These are phyloP conservation scores for Centropyge bicolor DNA, from an alignment of 2,797 vertebrate species.

Conservation along the genomic window DNA sequence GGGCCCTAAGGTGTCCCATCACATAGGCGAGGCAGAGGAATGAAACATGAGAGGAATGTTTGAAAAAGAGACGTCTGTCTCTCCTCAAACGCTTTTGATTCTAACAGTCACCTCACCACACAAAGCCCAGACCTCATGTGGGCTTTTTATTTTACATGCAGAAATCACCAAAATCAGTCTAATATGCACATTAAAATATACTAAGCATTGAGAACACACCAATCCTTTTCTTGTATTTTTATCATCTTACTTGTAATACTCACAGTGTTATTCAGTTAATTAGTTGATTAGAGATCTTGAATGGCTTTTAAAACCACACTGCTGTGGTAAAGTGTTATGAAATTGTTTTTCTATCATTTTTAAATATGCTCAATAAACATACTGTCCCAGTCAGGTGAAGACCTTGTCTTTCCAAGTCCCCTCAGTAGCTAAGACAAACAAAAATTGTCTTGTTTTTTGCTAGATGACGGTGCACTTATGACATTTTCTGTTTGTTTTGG, in stretches of 20 bases:
- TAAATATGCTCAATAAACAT: background rate
- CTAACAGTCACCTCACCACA: conserved; percentile 70
- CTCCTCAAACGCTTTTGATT: conserved; percentile 76
- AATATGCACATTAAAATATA: background rate
- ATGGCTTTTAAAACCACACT: background rate
- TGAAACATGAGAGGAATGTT: conserved; percentile 75
- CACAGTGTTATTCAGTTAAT: background rate
- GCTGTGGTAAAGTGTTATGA: background rate
- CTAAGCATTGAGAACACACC: background rate
- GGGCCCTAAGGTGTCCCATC: conserved; percentile 74
- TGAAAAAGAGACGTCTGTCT: conserved; percentile 70
- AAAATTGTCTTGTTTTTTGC: background rate
- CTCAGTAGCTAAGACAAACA: background rate
- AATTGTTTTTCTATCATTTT: background rate
- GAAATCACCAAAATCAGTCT: background rate
- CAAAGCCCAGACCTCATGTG: background rate
- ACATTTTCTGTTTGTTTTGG: background rate
- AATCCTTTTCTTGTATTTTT: background rate
- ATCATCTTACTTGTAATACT: background rate
- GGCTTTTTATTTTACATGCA: conserved; percentile 1
- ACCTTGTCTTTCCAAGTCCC: background rate
- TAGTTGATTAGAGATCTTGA: background rate
- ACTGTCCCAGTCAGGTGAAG: background rate
- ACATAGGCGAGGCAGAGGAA: conserved; percentile 78
- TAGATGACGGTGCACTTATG: background rate